A percentile compares a stretch with the other conserved stretches of the same genome.
These are phyloP conservation scores for Esperia sulphurella DNA, from an alignment of 2,888 invertebrate species.

Conservation along the genomic window DNA sequence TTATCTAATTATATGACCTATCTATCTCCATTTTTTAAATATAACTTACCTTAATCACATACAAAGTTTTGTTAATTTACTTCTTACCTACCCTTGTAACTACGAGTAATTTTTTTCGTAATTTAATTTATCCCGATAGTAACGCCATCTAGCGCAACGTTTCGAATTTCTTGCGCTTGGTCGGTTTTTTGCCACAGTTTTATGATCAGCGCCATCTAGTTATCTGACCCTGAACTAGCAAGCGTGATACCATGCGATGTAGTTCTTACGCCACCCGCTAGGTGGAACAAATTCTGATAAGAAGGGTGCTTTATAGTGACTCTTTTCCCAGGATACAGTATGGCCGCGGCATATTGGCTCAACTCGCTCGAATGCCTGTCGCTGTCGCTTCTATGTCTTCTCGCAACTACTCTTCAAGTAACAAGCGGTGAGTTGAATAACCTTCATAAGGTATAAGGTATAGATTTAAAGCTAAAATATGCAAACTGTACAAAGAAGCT, in stretches of 20 bases:
- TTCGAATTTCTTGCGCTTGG: too few species aligned
- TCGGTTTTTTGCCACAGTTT: too few species aligned
- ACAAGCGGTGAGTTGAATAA: slow-evolving; percentile 84
- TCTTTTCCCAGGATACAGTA: slow-evolving; percentile 85
- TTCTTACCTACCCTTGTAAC: too few species aligned
- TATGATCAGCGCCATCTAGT: slow-evolving; percentile 22
- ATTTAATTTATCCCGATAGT: slow-evolving; percentile 7
- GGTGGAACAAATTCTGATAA: slow-evolving; percentile 37
- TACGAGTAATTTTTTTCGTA: too few species aligned
- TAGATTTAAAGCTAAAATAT: too few species aligned
- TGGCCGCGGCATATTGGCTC: slow-evolving; percentile 91
- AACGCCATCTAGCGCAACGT: slow-evolving; percentile 42
- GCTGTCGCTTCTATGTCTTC: slow-evolving; percentile 86
- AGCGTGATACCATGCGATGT: neutral
- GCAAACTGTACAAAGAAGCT: too few species aligned
- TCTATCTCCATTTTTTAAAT: too few species aligned
- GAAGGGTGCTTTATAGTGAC: neutral
- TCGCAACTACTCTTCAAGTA: slow-evolving; percentile 86
- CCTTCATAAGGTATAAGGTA: too few species aligned
- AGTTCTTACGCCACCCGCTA: slow-evolving; percentile 30
- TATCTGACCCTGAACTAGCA: neutral
- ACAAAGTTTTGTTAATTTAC: neutral
- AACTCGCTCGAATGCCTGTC: slow-evolving; percentile 89
- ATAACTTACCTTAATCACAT: too few species aligned
- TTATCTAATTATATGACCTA: too few species aligned